phyloP scores from a whole-genome alignment of 2,797 vertebrate species.

The Xenentodon cancila region DNA sequence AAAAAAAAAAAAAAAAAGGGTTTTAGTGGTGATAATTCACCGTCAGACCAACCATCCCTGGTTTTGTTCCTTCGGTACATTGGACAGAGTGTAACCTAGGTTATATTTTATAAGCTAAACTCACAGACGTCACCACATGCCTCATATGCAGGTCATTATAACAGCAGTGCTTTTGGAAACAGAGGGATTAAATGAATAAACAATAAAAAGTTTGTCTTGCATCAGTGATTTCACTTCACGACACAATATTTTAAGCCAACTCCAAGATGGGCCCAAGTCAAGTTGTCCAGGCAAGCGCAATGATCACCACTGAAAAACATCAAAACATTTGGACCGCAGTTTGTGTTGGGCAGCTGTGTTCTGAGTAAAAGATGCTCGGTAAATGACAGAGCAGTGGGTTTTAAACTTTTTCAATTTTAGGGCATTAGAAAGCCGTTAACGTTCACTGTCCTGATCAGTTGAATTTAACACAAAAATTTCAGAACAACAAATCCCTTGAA shows the following conservation, averaged over 20 bases:
- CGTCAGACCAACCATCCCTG: background rate
- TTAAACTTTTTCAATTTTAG: background rate
- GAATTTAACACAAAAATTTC: background rate
- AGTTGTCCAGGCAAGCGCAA: slow-evolving; percentile 1
- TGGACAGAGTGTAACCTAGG: too few species aligned
- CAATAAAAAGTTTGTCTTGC: too few species aligned
- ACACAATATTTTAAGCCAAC: background rate
- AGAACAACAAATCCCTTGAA: background rate
- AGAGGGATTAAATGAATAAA: background rate
- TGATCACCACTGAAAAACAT: slow-evolving; percentile 27
- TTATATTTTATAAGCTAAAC: too few species aligned
- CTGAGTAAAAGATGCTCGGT: background rate
- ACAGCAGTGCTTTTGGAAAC: too few species aligned
- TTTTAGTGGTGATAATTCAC: background rate
- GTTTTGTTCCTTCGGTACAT: background rate
- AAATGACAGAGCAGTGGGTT: background rate
- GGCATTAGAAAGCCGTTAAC: background rate
- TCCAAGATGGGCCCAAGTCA: slow-evolving; percentile 1
- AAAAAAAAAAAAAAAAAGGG: too few species aligned
- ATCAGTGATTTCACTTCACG: background rate
- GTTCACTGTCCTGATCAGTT: background rate
- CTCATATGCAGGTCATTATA: too few species aligned
- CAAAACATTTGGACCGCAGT: background rate
- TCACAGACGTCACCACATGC: too few species aligned
- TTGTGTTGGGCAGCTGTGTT: background rate